Evolutionary conservation across 2,113 vertebrate species (phyloP), one percentile per base, ranked within the genome.

Genomic region (Psittacula cyanocephala): DNA sequence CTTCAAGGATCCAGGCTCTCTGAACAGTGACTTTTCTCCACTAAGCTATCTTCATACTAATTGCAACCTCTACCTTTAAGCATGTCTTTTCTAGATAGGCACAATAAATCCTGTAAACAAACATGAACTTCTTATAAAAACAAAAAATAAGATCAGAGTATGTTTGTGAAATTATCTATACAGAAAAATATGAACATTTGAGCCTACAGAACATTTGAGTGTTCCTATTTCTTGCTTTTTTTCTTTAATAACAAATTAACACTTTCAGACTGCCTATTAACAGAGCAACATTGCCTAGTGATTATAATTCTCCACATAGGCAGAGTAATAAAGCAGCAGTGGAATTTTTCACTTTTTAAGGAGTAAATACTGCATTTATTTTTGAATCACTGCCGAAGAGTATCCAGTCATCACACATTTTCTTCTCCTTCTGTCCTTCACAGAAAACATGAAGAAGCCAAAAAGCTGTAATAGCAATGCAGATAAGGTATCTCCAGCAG

Each of bases 381-480:
- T 76, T 83, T 97, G 88, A 93, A 77, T 20, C 12, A 25, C 41
- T 55, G 47, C 87, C 89, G 94, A 88, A 81, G 57, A 67, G 6
- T 23, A 86, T 74, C 53, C 53, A 79, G 24, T 64, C 43, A 39
- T 49, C 69, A 95, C 59, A 62, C 13, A 41, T 65, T 95, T 78
- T 87, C 59, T 70, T 84, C 62, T 81, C 63, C 57, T 43, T 87
- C 74, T 71, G 59, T 83, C 49, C 60, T 89, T 85, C 0, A 0
- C 59, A 89, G 8, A 53, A 70, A 29, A 20, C 0, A 2, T 20
- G 10, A 25, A 82, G 37, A 14, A 88, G 65, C 43, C 64, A 81
- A 84, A 86, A 82, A 69, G 8, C 39, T 68, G 6, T 23, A 71
- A 43, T 11, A 68, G 25, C 5, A 7, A 20, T 4, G 5, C 39